Percentiles rank a stretch among this genome's conserved stretches.
These are phyloP conservation scores for Sylvicola cinctus DNA, from an alignment of 2,888 invertebrate species.

Conservation along the genomic window DNA sequence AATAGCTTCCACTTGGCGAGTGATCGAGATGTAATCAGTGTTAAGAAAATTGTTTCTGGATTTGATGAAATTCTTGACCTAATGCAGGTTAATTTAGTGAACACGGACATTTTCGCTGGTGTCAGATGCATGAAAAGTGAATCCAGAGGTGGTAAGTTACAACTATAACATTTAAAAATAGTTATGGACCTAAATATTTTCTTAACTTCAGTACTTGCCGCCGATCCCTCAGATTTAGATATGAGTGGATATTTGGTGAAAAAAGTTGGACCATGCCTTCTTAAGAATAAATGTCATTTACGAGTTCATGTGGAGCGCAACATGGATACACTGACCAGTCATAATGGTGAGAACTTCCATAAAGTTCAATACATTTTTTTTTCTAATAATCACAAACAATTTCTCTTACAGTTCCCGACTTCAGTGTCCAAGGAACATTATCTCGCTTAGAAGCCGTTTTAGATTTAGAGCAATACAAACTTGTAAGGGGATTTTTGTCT, in stretches of 20 bases:
- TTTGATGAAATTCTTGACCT: slow-evolving; percentile 32
- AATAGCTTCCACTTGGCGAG: slow-evolving; percentile 53
- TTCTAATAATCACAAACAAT: background rate
- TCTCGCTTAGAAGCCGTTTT: slow-evolving; percentile 67
- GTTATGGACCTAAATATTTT: no score
- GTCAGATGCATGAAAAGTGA: slow-evolving; percentile 14
- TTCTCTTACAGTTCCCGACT: slow-evolving; percentile 43
- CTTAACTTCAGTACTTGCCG: slow-evolving; percentile 5
- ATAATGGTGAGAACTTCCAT: slow-evolving; percentile 19
- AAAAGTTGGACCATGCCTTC: slow-evolving; percentile 38
- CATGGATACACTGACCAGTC: slow-evolving; percentile 35
- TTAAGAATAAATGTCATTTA: slow-evolving; percentile 66
- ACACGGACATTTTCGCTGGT: slow-evolving; percentile 48
- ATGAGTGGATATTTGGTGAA: slow-evolving; percentile 19
- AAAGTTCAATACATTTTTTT: background rate
- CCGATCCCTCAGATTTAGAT: slow-evolving; percentile 11
- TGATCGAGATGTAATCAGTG: slow-evolving; percentile 28
- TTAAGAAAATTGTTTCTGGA: slow-evolving; percentile 10
- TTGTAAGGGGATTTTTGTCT: slow-evolving; percentile 67
- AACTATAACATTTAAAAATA: background rate
- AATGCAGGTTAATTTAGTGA: slow-evolving; percentile 40
- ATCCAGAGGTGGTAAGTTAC: slow-evolving; percentile 5
- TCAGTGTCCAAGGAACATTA: slow-evolving; percentile 65
- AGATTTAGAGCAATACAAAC: slow-evolving; percentile 66
- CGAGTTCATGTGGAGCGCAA: slow-evolving; percentile 67